Evolutionary conservation across 2,113 vertebrate genomes (phyloP).

Genomic region (Nicator chloris): DNA sequence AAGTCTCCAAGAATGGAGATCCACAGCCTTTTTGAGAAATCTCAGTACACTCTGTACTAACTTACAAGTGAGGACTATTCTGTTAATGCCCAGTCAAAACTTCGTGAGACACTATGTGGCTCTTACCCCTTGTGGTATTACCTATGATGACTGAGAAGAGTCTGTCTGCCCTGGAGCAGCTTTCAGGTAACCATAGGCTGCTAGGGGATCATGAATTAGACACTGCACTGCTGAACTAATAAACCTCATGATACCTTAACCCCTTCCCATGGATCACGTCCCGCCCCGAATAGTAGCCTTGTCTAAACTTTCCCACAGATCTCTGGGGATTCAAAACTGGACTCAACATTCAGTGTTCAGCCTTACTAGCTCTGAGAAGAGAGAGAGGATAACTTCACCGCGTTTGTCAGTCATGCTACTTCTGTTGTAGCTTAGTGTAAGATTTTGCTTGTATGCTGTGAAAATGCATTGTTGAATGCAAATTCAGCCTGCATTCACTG

Average conservation of each 20-base stretch:
- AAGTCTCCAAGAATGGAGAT: neutral
- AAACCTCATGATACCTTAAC: neutral
- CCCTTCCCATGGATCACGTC: accelerated
- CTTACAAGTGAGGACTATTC: neutral
- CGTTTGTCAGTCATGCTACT: neutral
- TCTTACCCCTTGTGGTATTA: neutral
- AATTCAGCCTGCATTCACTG: neutral
- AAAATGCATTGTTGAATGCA: neutral
- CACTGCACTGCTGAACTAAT: neutral
- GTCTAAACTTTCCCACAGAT: neutral
- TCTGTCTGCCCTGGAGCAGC: neutral
- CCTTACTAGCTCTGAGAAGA: neutral
- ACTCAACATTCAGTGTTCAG: neutral
- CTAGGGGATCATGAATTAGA: neutral
- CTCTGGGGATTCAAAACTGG: neutral
- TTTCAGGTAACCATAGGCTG: neutral
- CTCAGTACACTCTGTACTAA: too few species aligned
- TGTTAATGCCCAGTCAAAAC: neutral
- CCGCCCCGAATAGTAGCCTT: neutral
- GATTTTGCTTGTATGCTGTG: neutral
- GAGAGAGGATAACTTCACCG: neutral
- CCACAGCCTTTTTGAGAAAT: neutral
- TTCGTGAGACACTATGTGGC: neutral
- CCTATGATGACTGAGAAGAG: neutral
- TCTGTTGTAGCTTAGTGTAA: neutral